A percentile compares a stretch with the other conserved stretches of the same genome.
These are phyloP conservation scores for Morelia viridis DNA, from an alignment of 2,797 vertebrate species.

Conservation along the genomic window DNA sequence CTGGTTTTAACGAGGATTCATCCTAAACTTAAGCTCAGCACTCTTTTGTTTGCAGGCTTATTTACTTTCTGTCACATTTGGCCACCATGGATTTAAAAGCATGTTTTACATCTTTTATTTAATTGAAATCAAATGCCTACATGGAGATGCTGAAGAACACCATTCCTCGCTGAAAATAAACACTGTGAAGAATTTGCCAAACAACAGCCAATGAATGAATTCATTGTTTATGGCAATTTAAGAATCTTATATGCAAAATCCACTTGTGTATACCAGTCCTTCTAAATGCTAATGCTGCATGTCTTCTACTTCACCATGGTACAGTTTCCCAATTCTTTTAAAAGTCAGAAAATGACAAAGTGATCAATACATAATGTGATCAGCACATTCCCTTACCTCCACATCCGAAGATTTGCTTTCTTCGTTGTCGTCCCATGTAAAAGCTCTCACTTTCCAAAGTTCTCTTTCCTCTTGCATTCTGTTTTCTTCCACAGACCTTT, in stretches of 20 bases:
- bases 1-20: not conserved
- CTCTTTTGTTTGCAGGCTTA: not conserved
- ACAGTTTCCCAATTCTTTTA: constrained; percentile 63
- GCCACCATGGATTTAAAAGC: constrained; percentile 48
- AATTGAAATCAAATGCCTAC: constrained; percentile 58
- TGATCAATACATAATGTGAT: not conserved
- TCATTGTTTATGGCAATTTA: constrained; percentile 60
- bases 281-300: constrained; percentile 63
- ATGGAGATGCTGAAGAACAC: constrained; percentile 54
- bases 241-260: constrained; percentile 60
- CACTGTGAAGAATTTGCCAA: constrained; percentile 46
- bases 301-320: constrained; percentile 61
- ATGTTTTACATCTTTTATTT: constrained; percentile 48
- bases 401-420: not conserved
- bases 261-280: constrained; percentile 58
- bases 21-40: not conserved
- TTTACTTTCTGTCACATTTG: constrained; percentile 13
- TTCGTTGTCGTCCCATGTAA: too few species aligned
- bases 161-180: constrained; percentile 52
- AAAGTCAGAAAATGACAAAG: constrained; percentile 24
- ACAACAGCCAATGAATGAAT: constrained; percentile 67
- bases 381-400: not conserved
- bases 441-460: too few species aligned
- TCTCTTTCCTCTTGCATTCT: not conserved
- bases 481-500: not conserved